Evolutionary conservation across 2,888 invertebrate genomes (phyloP).

Genomic region (Amphipoea oculea): DNA sequence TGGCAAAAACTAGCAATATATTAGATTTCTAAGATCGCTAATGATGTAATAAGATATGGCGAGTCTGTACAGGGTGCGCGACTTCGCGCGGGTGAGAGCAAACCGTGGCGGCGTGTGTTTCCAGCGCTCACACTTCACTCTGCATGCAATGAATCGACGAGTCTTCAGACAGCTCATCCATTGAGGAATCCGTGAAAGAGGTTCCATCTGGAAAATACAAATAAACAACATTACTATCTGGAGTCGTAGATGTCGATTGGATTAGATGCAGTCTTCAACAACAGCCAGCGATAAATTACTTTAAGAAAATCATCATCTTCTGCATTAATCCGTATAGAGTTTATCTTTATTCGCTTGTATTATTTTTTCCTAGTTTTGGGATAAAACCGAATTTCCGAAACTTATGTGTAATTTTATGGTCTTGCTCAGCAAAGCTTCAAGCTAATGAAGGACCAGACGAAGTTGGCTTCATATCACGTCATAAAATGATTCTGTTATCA

Average conservation of each 20-base stretch:
- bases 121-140: conserved; percentile 91
- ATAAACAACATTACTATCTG: conserved; percentile 4
- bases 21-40: conserved; percentile 54
- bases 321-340: background rate
- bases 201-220: conserved; percentile 82
- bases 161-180: conserved; percentile 96
- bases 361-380: background rate
- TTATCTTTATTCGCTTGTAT: background rate
- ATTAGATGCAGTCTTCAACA: background rate
- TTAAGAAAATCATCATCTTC: background rate
- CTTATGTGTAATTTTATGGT: background rate
- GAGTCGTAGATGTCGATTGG: background rate
- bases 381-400: background rate
- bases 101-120: background rate
- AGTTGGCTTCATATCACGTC: background rate
- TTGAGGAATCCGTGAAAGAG: conserved; percentile 93
- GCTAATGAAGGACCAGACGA: too few species aligned
- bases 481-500: conserved; percentile 1
- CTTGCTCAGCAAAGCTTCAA: background rate
- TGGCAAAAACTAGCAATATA: conserved; percentile 54
- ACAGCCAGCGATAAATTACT: background rate
- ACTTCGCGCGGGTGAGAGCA: background rate
- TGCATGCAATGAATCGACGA: conserved; percentile 96
- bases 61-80: conserved; percentile 23
- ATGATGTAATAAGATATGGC: conserved; percentile 47